Evolutionary conservation across 2,113 vertebrate genomes (phyloP), one percentile per base, ranked within the genome.

Genomic region (Butastur rufipennis): DNA sequence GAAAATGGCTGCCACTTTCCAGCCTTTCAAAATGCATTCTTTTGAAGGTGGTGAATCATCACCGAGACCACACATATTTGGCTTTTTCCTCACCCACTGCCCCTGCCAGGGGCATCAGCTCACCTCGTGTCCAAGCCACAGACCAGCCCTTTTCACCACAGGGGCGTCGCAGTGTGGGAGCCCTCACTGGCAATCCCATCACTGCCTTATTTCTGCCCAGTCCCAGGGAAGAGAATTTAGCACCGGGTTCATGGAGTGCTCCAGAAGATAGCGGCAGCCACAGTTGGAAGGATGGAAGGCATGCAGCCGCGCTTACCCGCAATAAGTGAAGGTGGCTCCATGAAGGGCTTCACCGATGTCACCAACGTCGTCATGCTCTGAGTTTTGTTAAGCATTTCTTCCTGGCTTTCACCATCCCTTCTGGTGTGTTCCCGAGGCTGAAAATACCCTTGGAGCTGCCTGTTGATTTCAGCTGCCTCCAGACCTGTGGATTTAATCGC

Each of bases 401-500:
- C 81, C 45, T 62, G 11, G 15, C 15, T 86, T 71, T 55, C 65
- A 45, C 31, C 56, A 13, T 68, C 62, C 42, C 93, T 31, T 21
- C 62, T 43, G 2, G 20, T 1, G 21, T n/a, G 7, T 63, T 86
- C 38, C 59, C 2, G 40, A 83, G 85, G 38, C 61, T 20, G 58
- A 40, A 53, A 81, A 17, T 88, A 45, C 10, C 77, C 86, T 22
- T 81, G 92, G 81, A 87, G 75, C 23, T n/a, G 15, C 72, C 77
- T 67, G 15, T 53, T 77, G n/a, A 43, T 59, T 59, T 94, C 81
- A 66, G 95, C 36, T 20, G 66, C 95, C 72, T 97, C 98, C 45
- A 97, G 96, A 83, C 98, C 98, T 96, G 97, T 19, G 34, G 98
- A 95, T 87, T 97, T 98, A 36, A 98, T 97, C 19, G 0, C 16